phyloP scores from a whole-genome alignment of 2,888 invertebrate species.

The Mechanitis mazaeus region DNA sequence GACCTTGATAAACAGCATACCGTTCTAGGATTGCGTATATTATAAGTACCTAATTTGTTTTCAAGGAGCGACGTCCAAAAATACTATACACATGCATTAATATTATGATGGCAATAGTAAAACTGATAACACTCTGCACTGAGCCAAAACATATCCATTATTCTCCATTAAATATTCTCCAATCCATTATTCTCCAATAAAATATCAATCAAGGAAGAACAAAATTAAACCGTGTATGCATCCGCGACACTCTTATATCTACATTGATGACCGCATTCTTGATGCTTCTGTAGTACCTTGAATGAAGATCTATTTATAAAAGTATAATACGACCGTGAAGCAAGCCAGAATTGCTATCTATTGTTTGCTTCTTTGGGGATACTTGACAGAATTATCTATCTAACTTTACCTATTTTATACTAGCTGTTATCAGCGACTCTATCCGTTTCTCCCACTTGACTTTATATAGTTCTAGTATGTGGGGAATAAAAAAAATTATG shows the following conservation, averaged over 20 bases:
- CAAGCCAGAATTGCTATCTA: not conserved
- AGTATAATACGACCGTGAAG: slow-evolving; percentile 1
- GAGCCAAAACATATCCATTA: slow-evolving; percentile 36
- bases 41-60: slow-evolving; percentile 21
- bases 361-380: not conserved
- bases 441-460: no score
- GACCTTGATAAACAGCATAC: not conserved
- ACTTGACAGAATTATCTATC: not conserved
- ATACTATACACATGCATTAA: slow-evolving; percentile 30
- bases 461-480: no score
- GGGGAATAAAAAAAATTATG: no score
- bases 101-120: slow-evolving; percentile 33
- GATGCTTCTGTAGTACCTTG: not conserved
- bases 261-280: no score
- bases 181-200: slow-evolving; percentile 29
- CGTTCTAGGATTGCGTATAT: slow-evolving; percentile 16
- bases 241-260: no score
- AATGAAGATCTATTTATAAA: slow-evolving; percentile 16
- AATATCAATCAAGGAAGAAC: not conserved
- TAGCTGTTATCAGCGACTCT: no score
- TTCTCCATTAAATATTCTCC: slow-evolving; percentile 26
- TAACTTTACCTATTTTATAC: not conserved
- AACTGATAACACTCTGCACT: slow-evolving; percentile 30
- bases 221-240: no score
- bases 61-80: slow-evolving; percentile 26